Conservation (phyloP, 2,113 vertebrate genomes). For the Paracanthobrama guichenoti region DNA sequence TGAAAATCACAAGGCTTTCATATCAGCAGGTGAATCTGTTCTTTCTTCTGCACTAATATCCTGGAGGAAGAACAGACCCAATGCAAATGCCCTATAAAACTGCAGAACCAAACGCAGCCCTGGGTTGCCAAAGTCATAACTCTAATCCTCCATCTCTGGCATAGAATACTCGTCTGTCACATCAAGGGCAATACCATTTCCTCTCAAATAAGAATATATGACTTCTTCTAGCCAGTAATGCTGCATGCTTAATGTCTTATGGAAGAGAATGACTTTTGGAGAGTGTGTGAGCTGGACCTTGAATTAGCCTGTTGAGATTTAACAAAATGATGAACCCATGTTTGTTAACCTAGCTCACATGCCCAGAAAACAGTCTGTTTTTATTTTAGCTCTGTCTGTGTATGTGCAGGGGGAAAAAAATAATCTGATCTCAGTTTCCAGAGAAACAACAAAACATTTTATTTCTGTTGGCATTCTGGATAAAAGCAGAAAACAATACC, state of each 20-base stretch:
- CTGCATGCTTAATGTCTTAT: conserved; percentile 44
- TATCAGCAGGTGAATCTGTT: conserved; percentile 37
- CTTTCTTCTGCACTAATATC: conserved; percentile 42
- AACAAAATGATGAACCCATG: conserved; percentile 5
- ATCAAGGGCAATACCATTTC: conserved; percentile 48
- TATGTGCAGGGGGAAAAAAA: neutral
- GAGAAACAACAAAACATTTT: conserved; percentile 27
- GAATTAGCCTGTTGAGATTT: neutral
- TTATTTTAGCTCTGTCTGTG: neutral
- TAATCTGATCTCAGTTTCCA: neutral
- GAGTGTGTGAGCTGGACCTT: conserved; percentile 4
- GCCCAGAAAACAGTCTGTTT: conserved; percentile 8
- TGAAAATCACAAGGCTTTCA: conserved; percentile 1
- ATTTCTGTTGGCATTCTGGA: conserved; percentile 5
- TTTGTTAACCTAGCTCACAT: neutral
- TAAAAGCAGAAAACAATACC: neutral
- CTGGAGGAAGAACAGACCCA: conserved; percentile 36
- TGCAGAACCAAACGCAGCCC: conserved; percentile 27
- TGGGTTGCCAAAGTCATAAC: conserved; percentile 49
- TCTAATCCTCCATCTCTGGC: conserved; percentile 40
- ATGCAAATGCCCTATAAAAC: conserved; percentile 40
- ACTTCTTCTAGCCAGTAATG: conserved; percentile 27
- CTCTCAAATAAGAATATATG: conserved; percentile 40
- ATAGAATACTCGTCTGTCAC: conserved; percentile 11
- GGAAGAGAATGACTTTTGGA: conserved; percentile 16